phyloP scores from a whole-genome alignment of 2,797 vertebrate species.

The Sphaeramia orbicularis region DNA sequence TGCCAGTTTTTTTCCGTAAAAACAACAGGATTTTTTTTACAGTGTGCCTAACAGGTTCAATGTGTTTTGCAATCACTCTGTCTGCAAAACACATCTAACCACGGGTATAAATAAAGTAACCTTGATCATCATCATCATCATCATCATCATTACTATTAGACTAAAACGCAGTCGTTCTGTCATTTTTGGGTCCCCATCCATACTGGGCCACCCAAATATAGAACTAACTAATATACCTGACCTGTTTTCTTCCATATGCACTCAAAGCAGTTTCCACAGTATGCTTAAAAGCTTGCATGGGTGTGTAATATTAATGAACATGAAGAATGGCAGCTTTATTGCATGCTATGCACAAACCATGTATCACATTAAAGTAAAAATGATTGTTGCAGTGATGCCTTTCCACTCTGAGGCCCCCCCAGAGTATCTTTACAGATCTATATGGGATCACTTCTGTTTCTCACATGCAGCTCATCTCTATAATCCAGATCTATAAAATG shows the following conservation, averaged over 20 bases:
- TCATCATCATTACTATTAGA: no score
- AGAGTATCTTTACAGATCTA: conserved; percentile 5
- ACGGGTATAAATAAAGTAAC: no score
- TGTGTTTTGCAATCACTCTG: no score
- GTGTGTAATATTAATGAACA: conserved; percentile 66
- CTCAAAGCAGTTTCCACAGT: conserved; percentile 7
- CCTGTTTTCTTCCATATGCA: conserved; percentile 20
- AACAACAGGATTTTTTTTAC: no score
- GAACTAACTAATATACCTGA: conserved; percentile 3
- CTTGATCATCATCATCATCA: no score
- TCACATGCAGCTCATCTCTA: conserved; percentile 31
- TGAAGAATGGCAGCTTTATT: conserved; percentile 34
- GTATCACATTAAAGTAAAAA: conserved; percentile 15
- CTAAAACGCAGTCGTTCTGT: neutral
- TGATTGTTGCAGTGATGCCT: conserved; percentile 8
- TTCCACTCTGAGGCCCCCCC: conserved; percentile 35
- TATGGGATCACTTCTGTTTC: conserved; percentile 2
- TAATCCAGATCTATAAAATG: conserved; percentile 12
- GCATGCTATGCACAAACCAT: conserved; percentile 20
- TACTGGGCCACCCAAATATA: conserved; percentile 23
- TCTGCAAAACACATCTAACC: no score
- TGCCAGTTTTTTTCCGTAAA: no score
- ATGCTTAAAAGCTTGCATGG: conserved; percentile 13
- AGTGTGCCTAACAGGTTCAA: no score
- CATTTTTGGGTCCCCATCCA: neutral